Evolutionary conservation across 2,797 vertebrate species (phyloP).

Genomic region (Anabacerthia variegaticeps): DNA sequence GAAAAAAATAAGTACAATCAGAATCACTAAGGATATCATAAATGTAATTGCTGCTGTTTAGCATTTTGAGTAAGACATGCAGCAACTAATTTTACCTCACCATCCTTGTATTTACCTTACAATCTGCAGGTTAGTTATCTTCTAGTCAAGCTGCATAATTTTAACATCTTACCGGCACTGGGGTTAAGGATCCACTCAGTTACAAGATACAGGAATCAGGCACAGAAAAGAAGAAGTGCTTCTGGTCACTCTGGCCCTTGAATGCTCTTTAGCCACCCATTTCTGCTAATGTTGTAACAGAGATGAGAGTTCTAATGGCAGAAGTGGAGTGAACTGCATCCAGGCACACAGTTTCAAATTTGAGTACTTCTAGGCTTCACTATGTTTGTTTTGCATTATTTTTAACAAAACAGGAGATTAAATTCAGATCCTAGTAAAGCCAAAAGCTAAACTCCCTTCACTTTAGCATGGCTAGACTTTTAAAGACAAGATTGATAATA

Average conservation of each 20-base stretch:
- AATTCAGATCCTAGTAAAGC: neutral
- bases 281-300: neutral
- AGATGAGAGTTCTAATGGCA: neutral
- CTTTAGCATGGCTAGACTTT: neutral
- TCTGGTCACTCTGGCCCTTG: neutral
- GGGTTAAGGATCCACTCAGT: neutral
- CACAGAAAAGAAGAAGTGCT: neutral
- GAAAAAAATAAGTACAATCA: neutral
- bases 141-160: neutral
- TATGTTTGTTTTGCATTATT: neutral
- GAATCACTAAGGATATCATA: neutral
- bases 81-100: neutral
- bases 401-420: neutral
- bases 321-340: neutral
- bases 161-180: neutral
- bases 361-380: neutral
- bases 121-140: neutral
- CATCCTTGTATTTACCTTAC: neutral
- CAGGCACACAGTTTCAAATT: neutral
- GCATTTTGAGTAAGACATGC: neutral
- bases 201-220: neutral
- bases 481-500: neutral
- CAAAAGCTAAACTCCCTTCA: neutral
- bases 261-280: neutral
- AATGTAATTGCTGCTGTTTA: neutral